A percentile compares a stretch with the other conserved stretches of the same genome.
Conservation (phyloP, 2,113 vertebrate species). For the Chiloscyllium plagiosum region DNA sequence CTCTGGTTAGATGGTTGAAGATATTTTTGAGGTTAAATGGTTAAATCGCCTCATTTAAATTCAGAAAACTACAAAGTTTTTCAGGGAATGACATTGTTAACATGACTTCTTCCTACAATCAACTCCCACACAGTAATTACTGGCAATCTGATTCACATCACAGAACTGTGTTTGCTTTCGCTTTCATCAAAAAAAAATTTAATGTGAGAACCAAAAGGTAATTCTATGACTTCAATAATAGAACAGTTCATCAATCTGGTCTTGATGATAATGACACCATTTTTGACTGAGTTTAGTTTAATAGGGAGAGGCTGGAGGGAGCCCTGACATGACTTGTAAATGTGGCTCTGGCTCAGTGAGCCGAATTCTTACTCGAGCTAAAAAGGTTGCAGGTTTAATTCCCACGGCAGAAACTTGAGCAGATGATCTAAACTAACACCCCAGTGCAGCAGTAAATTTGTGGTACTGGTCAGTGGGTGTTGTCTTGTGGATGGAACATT, state of each 20-base stretch:
- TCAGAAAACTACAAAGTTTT: not conserved
- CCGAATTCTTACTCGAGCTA: too few species aligned
- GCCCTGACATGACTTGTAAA: not conserved
- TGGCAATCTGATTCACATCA: not conserved
- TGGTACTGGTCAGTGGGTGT: not conserved
- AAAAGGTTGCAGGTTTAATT: not conserved
- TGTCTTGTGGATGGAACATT: not conserved
- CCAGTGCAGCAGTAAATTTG: not conserved
- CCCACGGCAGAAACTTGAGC: not conserved
- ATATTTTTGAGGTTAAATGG: not conserved
- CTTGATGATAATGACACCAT: not conserved
- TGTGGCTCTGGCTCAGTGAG: not conserved
- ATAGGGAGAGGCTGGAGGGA: not conserved
- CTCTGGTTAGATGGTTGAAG: not conserved
- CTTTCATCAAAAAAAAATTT: not conserved
- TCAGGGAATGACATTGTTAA: not conserved
- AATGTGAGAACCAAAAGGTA: not conserved
- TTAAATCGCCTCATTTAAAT: not conserved
- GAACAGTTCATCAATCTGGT: not conserved
- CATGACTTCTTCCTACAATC: not conserved
- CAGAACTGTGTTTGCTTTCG: not conserved
- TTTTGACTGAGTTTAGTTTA: not conserved
- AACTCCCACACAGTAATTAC: slow-evolving; percentile 2
- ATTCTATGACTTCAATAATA: too few species aligned
- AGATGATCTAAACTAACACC: not conserved